Evolutionary conservation across 2,797 vertebrate species (phyloP), one percentile per base, ranked within the genome.

Genomic region (Sebastes cheni): DNA sequence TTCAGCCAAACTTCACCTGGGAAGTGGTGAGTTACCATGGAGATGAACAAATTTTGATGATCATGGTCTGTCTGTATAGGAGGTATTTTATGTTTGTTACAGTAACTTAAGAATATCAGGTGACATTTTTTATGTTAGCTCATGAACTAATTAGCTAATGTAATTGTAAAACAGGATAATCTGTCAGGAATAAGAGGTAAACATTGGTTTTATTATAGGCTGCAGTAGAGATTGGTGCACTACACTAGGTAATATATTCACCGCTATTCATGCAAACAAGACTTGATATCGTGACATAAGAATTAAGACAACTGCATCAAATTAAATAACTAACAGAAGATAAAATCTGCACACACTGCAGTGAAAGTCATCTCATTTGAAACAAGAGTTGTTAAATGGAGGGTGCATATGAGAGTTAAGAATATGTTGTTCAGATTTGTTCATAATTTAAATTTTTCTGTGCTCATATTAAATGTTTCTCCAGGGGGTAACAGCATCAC

Each of bases 11-110:
- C 87, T 93, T 72, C 86, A 87, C 74, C 69, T 72, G 20, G 27
- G 36, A 18, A 84, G 66, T 78, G 93, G 93, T 94, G 87, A 93
- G 93, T 91, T 65, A 65, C 34, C 22, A 25, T 58, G 36, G 65
- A 55, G 23, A 68, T 39, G 12, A 58, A 46, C 50, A 12, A 18
- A 39, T 29, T 16, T 16, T 29, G 6, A 18, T 75, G 13, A 42
- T 54, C 32, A 22, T 14, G 25, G 7, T 50, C 27, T 60, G 39
- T 72, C 50, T 20, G 25, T 55, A 11, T 27, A 30, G 9, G 7
- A 23, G 25, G 42, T 22, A 3, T 18, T 42, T 39, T 30, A 23
- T 30, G 52, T 50, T 32, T 61, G 16, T 9, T 36, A 9, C 7
- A 30, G 4, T 27, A 27, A 13, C 2, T 25, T 30, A 16, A 8